phyloP scores from a whole-genome alignment of 2,888 invertebrate genomes.

The Lasiommata megera region DNA sequence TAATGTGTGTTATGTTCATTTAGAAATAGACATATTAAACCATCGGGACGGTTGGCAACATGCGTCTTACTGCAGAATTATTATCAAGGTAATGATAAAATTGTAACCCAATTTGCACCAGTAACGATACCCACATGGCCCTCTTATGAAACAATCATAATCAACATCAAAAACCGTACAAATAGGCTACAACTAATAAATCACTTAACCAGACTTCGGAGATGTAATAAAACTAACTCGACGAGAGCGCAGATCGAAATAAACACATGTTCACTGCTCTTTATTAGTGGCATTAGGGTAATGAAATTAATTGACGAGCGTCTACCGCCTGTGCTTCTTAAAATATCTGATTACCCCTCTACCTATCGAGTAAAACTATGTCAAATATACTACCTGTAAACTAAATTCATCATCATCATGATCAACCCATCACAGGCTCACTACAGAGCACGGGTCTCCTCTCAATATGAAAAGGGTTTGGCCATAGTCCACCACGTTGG shows the following conservation, averaged over 20 bases:
- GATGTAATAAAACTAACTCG: slow-evolving; percentile 53
- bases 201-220: slow-evolving; percentile 40
- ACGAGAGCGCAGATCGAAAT: slow-evolving; percentile 42
- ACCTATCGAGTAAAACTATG: too few relatives aligned
- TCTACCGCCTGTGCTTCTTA: slow-evolving; percentile 44
- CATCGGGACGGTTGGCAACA: too few relatives aligned
- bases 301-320: slow-evolving; percentile 67
- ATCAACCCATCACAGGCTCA: too few relatives aligned
- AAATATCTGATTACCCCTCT: slow-evolving; percentile 61
- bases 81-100: background rate
- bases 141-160: slow-evolving; percentile 12
- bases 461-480: too few relatives aligned
- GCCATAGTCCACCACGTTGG: too few relatives aligned
- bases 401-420: too few relatives aligned
- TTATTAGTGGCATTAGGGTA: slow-evolving; percentile 56
- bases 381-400: too few relatives aligned
- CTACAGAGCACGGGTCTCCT: too few relatives aligned
- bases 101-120: slow-evolving; percentile 2
- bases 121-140: slow-evolving; percentile 14
- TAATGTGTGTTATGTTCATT: too few relatives aligned
- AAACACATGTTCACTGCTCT: slow-evolving; percentile 54
- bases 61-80: too few relatives aligned
- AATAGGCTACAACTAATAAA: slow-evolving; percentile 38
- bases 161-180: slow-evolving; percentile 22
- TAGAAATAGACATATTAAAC: too few relatives aligned